Percentiles rank a stretch among this genome's conserved stretches.
phyloP scores from a whole-genome alignment of 2,113 vertebrate species.

The Lichenostomus cassidix region DNA sequence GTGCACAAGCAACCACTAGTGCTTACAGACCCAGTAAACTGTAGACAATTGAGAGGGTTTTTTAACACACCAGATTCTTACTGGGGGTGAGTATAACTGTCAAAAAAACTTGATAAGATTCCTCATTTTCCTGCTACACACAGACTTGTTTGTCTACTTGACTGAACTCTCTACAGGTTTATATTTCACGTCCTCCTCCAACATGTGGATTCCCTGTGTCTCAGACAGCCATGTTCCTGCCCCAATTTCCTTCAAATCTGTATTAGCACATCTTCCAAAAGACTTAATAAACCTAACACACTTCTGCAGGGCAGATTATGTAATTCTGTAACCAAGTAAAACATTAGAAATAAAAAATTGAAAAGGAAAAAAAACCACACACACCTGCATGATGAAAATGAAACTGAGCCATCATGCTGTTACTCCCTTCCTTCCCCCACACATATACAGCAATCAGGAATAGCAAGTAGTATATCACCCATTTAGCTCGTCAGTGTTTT shows the following conservation, averaged over 20 bases:
- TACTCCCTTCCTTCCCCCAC: not conserved
- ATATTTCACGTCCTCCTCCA: not conserved
- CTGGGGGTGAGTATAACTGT: not conserved
- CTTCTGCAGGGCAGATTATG: not conserved
- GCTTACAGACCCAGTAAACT: not conserved
- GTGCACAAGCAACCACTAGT: not conserved
- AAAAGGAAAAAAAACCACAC: not conserved
- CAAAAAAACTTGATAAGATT: not conserved
- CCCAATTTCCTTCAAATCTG: not conserved
- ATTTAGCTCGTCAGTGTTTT: not conserved
- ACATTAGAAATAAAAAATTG: not conserved
- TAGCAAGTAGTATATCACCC: not conserved
- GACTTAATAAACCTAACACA: not conserved
- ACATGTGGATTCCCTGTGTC: conserved; percentile 1
- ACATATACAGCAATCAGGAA: not conserved
- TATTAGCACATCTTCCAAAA: conserved; percentile 8
- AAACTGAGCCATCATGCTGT: not conserved
- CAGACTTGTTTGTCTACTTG: not conserved
- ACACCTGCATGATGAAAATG: not conserved
- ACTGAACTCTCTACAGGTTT: not conserved
- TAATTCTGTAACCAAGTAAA: conserved; percentile 27
- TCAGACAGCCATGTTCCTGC: not conserved
- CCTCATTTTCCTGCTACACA: not conserved
- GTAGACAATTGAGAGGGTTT: not conserved
- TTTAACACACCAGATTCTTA: not conserved